phyloP scores from a whole-genome alignment of 2,888 invertebrate species.

The Drosophila pegasa region DNA sequence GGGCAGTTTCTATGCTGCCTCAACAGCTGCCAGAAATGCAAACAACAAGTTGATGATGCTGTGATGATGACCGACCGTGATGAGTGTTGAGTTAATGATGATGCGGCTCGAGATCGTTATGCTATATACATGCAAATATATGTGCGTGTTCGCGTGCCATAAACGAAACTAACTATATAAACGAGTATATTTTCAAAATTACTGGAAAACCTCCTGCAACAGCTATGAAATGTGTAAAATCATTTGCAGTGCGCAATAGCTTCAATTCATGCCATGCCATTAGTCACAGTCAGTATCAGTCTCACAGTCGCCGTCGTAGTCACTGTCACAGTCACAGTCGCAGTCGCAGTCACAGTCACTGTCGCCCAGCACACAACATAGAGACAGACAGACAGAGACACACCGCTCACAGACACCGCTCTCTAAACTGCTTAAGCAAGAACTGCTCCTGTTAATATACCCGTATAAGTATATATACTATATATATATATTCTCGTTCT shows the following conservation, averaged over 20 bases:
- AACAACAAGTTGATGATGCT: constrained; percentile 42
- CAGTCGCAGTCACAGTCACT: constrained; percentile 16
- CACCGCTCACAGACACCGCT: constrained; percentile 27
- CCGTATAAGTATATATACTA: constrained; percentile 26
- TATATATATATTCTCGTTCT: constrained; percentile 24
- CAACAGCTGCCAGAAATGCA: constrained; percentile 35
- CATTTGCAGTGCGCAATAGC: constrained; percentile 31
- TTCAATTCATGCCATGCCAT: constrained; percentile 49
- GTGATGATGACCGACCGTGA: constrained; percentile 56
- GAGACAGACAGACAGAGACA: constrained; percentile 15
- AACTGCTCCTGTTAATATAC: constrained; percentile 39
- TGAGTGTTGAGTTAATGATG: constrained; percentile 42
- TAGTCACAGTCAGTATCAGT: constrained; percentile 37
- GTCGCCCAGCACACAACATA: constrained; percentile 23
- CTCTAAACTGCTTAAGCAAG: constrained; percentile 23
- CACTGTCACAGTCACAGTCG: constrained; percentile 11
- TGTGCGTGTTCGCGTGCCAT: too few relatives aligned
- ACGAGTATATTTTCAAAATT: constrained; percentile 6
- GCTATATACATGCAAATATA: too few relatives aligned
- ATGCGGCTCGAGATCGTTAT: constrained; percentile 19
- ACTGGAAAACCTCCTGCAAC: not conserved
- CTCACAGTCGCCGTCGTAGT: constrained; percentile 23
- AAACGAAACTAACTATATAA: not conserved
- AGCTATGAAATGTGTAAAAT: constrained; percentile 25
- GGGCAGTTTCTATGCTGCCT: constrained; percentile 30